Evolutionary conservation across 2,888 invertebrate genomes (phyloP).

Genomic region (Cabera pusaria): DNA sequence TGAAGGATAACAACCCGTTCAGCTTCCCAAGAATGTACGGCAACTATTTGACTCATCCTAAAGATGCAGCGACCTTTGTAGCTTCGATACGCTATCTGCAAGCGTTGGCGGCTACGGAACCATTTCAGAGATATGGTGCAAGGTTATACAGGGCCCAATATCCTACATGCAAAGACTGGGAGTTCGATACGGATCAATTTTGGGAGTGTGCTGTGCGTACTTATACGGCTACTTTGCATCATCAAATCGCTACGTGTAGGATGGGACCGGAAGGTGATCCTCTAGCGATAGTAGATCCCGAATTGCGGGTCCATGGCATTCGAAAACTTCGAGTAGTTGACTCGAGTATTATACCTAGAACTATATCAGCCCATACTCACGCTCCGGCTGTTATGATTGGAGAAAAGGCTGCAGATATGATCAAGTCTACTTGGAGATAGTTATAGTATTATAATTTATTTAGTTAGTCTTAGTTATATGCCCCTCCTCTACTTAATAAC

Average conservation of each 20-base stretch:
- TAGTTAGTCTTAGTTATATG: no score
- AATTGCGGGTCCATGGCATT: constrained; percentile 76
- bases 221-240: constrained; percentile 85
- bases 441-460: no score
- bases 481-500: no score
- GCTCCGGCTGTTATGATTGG: constrained; percentile 83
- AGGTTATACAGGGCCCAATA: constrained; percentile 77
- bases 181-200: constrained; percentile 83
- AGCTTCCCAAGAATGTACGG: constrained; percentile 86
- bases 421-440: constrained; percentile 67
- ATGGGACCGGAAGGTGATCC: constrained; percentile 86
- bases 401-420: constrained; percentile 82
- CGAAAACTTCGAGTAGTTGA: constrained; percentile 75
- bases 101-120: constrained; percentile 66
- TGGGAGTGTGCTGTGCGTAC: constrained; percentile 86
- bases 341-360: constrained; percentile 80
- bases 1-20: constrained; percentile 85
- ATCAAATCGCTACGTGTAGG: constrained; percentile 85
- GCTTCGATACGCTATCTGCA: constrained; percentile 82
- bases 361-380: constrained; percentile 80
- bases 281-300: constrained; percentile 85
- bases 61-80: constrained; percentile 85
- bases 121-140: constrained; percentile 79
- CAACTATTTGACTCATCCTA: constrained; percentile 86
- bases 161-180: constrained; percentile 82